Conservation (phyloP, 1,140 invertebrate genomes). For the Harlomillsia oculata region DNA sequence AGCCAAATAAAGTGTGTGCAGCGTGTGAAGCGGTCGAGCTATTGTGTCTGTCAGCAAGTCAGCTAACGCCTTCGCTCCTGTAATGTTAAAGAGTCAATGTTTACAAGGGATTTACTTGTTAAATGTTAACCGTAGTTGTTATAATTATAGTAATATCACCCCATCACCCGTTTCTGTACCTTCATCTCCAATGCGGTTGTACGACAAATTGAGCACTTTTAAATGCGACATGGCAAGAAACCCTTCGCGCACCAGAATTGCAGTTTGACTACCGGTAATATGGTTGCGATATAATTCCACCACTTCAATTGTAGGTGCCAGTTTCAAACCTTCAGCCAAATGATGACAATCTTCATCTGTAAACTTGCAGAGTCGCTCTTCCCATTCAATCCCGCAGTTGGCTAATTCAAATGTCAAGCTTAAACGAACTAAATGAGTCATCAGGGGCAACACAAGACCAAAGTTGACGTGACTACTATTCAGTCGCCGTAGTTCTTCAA, state of each 20-base stretch:
- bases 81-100: too few species aligned
- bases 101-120: too few species aligned
- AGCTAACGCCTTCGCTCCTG: slow-evolving; percentile 30
- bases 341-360: slow-evolving; percentile 24
- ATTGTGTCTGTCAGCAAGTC: slow-evolving; percentile 16
- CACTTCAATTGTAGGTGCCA: slow-evolving; percentile 7
- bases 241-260: slow-evolving; percentile 29
- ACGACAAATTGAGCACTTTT: slow-evolving; percentile 27
- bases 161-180: too few species aligned
- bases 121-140: too few species aligned
- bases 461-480: slow-evolving; percentile 26
- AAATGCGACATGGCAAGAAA: slow-evolving; percentile 26
- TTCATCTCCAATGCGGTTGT: slow-evolving; percentile 21
- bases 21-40: slow-evolving; percentile 10
- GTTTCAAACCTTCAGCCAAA: slow-evolving; percentile 18
- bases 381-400: slow-evolving; percentile 25
- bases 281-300: slow-evolving; percentile 28
- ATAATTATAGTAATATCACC: too few species aligned
- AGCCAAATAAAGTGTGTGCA: slow-evolving; percentile 25
- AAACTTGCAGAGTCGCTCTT: slow-evolving; percentile 19
- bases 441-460: slow-evolving; percentile 16
- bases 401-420: slow-evolving; percentile 23
- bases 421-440: slow-evolving; percentile 9
- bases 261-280: slow-evolving; percentile 23
- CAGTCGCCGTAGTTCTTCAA: too few species aligned